These are phyloP conservation scores for Automeris io DNA, from an alignment of 2,888 invertebrate species.

Conservation along the genomic window DNA sequence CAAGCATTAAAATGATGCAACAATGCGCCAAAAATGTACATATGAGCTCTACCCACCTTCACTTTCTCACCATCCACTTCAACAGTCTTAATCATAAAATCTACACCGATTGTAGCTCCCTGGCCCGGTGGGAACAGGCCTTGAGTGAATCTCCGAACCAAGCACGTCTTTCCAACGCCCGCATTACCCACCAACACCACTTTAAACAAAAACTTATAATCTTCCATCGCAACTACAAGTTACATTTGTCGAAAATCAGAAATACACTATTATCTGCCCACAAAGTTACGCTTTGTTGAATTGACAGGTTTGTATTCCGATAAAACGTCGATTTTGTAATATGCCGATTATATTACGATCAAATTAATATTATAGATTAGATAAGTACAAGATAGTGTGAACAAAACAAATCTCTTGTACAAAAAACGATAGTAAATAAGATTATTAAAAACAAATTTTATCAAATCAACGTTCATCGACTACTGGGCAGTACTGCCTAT, in stretches of 20 bases:
- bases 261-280: constrained; percentile 32
- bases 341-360: constrained; percentile 44
- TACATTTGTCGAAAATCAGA: constrained; percentile 39
- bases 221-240: constrained; percentile 86
- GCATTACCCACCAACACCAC: constrained; percentile 99
- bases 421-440: too few relatives aligned
- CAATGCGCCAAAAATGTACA: constrained; percentile 26
- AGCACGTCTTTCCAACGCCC: constrained; percentile 98
- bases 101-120: constrained; percentile 98
- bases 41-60: constrained; percentile 78
- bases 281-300: constrained; percentile 57
- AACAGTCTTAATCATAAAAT: constrained; percentile 99
- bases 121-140: constrained; percentile 98
- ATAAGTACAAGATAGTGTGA: constrained; percentile 20
- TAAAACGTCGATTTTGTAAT: constrained; percentile 38
- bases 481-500: too few relatives aligned
- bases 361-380: constrained; percentile 50
- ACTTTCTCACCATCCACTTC: constrained; percentile 97
- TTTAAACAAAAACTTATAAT: constrained; percentile 99
- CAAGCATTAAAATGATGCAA: constrained; percentile 32
- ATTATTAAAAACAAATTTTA: too few relatives aligned
- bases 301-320: constrained; percentile 43
- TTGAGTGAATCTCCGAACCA: constrained; percentile 97
- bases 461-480: too few relatives aligned
- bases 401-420: not conserved